Evolutionary conservation across 2,888 invertebrate species (phyloP).

Genomic region (Aphodius sticticus): DNA sequence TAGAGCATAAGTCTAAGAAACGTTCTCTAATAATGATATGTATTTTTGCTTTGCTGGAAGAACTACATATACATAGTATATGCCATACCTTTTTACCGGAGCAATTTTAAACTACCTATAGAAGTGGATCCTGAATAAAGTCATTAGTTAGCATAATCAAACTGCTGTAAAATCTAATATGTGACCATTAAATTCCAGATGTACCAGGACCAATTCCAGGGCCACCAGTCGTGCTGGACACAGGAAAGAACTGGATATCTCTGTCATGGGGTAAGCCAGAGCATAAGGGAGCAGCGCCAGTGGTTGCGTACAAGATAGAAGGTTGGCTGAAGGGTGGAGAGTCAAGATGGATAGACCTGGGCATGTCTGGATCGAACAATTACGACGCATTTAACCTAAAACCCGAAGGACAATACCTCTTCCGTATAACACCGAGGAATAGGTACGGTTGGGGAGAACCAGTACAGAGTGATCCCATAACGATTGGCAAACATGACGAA

Average conservation of each 20-base stretch:
- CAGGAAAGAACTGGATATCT: conserved; percentile 85
- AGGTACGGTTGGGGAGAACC: conserved; percentile 90
- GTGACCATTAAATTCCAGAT: conserved; percentile 64
- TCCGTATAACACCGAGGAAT: conserved; percentile 87
- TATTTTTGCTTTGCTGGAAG: too few relatives aligned
- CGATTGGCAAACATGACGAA: conserved; percentile 72
- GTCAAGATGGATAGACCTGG: conserved; percentile 83
- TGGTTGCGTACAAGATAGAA: conserved; percentile 84
- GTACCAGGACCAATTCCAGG: conserved; percentile 82
- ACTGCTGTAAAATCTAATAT: background rate
- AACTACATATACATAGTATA: too few relatives aligned
- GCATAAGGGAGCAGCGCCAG: conserved; percentile 74
- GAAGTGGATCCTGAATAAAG: background rate
- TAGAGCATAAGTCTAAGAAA: too few relatives aligned
- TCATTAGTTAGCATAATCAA: conserved; percentile 16
- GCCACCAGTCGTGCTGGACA: conserved; percentile 79
- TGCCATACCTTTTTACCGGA: background rate
- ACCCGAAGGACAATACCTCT: conserved; percentile 82
- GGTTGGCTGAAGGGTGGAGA: conserved; percentile 81
- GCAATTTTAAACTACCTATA: background rate
- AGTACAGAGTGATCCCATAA: conserved; percentile 69
- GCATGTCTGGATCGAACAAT: conserved; percentile 79
- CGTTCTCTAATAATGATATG: too few relatives aligned
- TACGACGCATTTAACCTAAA: conserved; percentile 87
- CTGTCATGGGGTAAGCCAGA: conserved; percentile 84